Conservation (phyloP, 1,140 invertebrate species). For the Drosophila ironensis region DNA sequence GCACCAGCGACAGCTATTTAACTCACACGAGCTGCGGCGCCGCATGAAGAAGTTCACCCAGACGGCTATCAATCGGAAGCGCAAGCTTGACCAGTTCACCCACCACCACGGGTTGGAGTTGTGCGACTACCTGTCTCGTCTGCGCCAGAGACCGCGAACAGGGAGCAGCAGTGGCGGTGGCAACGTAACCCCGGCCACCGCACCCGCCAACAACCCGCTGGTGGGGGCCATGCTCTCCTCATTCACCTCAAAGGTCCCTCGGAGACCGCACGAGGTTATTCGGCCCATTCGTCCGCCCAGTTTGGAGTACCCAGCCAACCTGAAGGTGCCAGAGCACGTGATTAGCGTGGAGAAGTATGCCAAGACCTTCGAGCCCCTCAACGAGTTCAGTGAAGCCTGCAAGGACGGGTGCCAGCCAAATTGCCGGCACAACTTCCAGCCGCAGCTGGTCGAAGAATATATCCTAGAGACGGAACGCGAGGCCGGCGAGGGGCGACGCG, state of each 20-base stretch:
- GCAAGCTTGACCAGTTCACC: conserved; percentile 92
- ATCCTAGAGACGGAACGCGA: conserved; percentile 91
- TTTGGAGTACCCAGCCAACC: conserved; percentile 81
- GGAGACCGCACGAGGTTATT: conserved; percentile 75
- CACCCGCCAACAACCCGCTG: conserved; percentile 67
- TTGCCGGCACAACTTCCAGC: conserved; percentile 86
- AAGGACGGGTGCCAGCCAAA: conserved; percentile 68
- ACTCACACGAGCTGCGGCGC: conserved; percentile 88
- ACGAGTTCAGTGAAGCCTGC: conserved; percentile 66
- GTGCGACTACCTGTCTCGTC: conserved; percentile 85
- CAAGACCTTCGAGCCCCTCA: conserved; percentile 83
- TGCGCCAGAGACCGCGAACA: conserved; percentile 71
- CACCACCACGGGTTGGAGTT: conserved; percentile 90
- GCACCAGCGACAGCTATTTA: conserved; percentile 88
- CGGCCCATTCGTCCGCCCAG: conserved; percentile 82
- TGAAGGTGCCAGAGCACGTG: conserved; percentile 80
- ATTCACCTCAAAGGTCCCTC: conserved; percentile 76
- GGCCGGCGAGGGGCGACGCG: conserved; percentile 82
- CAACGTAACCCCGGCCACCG: conserved; percentile 81
- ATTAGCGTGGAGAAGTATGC: conserved; percentile 83
- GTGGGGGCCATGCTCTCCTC: conserved; percentile 80
- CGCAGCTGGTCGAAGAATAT: conserved; percentile 93
- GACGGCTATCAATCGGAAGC: conserved; percentile 91
- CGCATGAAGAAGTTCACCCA: conserved; percentile 90
- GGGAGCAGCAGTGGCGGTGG: conserved; percentile 41